phyloP scores from a whole-genome alignment of 2,888 invertebrate genomes.

The Lasioglossum figueresi region DNA sequence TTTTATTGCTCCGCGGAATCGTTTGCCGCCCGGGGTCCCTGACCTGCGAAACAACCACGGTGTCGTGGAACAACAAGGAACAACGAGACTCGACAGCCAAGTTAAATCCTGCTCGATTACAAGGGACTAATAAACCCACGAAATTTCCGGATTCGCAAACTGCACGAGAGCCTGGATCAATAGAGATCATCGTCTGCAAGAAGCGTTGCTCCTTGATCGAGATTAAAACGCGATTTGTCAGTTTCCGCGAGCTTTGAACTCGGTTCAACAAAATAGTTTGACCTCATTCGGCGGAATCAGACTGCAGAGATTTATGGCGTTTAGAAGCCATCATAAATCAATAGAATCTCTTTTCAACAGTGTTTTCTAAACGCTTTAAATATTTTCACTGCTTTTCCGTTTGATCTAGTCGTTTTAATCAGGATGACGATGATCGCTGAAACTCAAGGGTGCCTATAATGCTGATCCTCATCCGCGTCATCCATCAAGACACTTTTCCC shows the following conservation, averaged over 20 bases:
- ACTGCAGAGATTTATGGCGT: too few species aligned
- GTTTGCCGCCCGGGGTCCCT: neutral
- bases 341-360: too few species aligned
- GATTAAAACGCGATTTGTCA: neutral
- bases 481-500: neutral
- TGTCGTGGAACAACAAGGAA: neutral
- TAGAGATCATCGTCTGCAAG: neutral
- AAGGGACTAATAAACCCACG: neutral
- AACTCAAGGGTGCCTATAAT: neutral
- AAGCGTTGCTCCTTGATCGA: neutral
- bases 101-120: neutral
- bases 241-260: neutral
- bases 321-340: too few species aligned
- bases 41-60: neutral
- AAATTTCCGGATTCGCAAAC: neutral
- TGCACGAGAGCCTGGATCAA: neutral
- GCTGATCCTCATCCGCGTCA: neutral
- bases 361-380: too few species aligned
- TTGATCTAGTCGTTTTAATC: too few species aligned
- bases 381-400: too few species aligned
- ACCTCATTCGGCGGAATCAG: too few species aligned
- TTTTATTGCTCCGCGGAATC: neutral
- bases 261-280: neutral
- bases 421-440: neutral
- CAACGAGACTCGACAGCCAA: neutral